A percentile compares a stretch with the other conserved stretches of the same genome.
Evolutionary conservation across 2,888 invertebrate genomes (phyloP).

Genomic region (Leistus spinibarbis): DNA sequence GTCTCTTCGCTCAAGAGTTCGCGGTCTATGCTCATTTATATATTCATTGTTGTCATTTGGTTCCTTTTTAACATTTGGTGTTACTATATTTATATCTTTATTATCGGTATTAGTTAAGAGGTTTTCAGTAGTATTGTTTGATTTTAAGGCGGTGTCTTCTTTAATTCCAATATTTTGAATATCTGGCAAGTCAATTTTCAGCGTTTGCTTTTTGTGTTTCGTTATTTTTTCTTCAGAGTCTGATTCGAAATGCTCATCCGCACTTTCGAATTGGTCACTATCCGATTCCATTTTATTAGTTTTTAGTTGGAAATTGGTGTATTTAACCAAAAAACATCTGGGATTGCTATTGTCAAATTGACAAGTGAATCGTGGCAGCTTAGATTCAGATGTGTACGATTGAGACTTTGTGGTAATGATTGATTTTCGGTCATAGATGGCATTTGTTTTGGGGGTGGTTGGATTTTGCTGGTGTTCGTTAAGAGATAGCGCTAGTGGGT

Average conservation of each 20-base stretch:
- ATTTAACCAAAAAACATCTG: conserved; percentile 19
- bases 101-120: neutral
- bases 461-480: neutral
- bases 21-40: conserved; percentile 21
- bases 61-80: conserved; percentile 1
- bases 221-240: conserved; percentile 56
- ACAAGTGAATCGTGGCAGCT: conserved; percentile 25
- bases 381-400: conserved; percentile 1
- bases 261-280: conserved; percentile 79
- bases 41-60: neutral
- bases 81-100: no score
- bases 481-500: conserved; percentile 6
- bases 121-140: conserved; percentile 4
- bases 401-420: neutral
- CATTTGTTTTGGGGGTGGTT: neutral
- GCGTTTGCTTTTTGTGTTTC: conserved; percentile 58
- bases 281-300: conserved; percentile 68
- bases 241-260: conserved; percentile 71
- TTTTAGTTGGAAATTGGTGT: neutral
- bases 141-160: neutral
- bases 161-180: conserved; percentile 14
- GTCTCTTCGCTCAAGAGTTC: conserved; percentile 36
- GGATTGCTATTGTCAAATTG: neutral
- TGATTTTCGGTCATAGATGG: neutral
- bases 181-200: conserved; percentile 37